Evolutionary conservation across 2,113 vertebrate genomes (phyloP).

Genomic region (Notothenia coriiceps): DNA sequence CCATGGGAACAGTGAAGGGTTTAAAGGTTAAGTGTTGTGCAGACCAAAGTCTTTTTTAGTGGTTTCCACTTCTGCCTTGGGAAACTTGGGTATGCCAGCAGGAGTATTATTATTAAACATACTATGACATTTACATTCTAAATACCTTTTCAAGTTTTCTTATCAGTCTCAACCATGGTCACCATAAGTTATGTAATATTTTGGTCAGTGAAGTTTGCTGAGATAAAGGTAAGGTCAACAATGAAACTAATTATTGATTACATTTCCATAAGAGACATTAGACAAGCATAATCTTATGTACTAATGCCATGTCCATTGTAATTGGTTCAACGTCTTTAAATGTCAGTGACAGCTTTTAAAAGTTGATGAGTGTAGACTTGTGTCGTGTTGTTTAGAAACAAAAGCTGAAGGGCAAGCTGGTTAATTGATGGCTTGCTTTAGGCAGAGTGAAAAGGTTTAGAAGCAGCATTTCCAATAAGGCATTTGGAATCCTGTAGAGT

Average conservation of each 20-base stretch:
- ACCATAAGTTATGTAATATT: not conserved
- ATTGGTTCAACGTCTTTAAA: no score
- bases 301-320: no score
- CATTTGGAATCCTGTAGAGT: constrained; percentile 30
- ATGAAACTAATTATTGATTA: not conserved
- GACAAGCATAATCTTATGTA: no score
- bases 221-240: not conserved
- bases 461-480: constrained; percentile 50
- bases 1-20: constrained; percentile 58
- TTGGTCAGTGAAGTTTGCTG: not conserved
- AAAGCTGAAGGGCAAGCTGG: constrained; percentile 37
- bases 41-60: constrained; percentile 18
- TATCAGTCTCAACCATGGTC: not conserved
- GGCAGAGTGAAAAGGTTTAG: constrained; percentile 35
- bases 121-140: not conserved
- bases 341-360: no score
- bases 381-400: constrained; percentile 13
- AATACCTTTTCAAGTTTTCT: not conserved
- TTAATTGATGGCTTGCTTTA: constrained; percentile 49
- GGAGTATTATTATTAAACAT: not conserved
- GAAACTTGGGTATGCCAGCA: not conserved
- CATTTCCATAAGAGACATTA: no score
- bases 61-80: constrained; percentile 24
- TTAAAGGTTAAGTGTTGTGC: constrained; percentile 49
- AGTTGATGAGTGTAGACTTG: no score